These are phyloP conservation scores for Cardiocondyla obscurior DNA, from an alignment of 1,140 invertebrate species.

Conservation along the genomic window DNA sequence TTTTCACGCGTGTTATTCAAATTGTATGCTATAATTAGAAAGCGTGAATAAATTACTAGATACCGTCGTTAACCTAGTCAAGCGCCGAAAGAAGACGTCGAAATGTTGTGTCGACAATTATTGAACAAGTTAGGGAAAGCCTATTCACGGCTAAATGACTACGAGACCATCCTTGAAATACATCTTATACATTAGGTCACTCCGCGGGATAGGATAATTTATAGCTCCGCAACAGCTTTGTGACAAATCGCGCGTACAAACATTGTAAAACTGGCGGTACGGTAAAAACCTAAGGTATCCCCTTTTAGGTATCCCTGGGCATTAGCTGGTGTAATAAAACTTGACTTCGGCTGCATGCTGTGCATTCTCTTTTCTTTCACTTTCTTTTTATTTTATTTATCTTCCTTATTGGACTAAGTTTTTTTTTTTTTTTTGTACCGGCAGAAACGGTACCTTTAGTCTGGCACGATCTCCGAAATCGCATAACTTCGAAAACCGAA, in stretches of 20 bases:
- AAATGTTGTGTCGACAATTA: background rate
- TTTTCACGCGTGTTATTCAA: background rate
- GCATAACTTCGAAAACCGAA: constrained; percentile 67
- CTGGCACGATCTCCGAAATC: constrained; percentile 46
- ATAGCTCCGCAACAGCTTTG: constrained; percentile 76
- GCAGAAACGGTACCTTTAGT: background rate
- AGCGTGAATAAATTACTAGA: background rate
- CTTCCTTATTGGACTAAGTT: background rate
- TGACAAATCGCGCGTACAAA: constrained; percentile 82
- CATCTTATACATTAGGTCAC: background rate
- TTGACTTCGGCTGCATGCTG: constrained; percentile 65
- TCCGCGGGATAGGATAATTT: constrained; percentile 72
- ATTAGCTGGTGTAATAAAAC: constrained; percentile 77
- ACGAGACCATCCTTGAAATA: constrained; percentile 4
- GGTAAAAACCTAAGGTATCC: constrained; percentile 76
- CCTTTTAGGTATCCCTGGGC: constrained; percentile 16
- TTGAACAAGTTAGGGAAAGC: background rate
- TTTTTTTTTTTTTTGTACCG: too few relatives aligned
- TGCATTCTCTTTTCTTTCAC: background rate
- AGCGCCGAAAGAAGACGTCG: background rate
- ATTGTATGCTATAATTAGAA: background rate
- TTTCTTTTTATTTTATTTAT: background rate
- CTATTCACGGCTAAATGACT: constrained; percentile 30
- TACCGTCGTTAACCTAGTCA: background rate
- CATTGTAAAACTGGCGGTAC: constrained; percentile 76